Percentiles rank a stretch among this genome's conserved stretches.
Conservation (phyloP, 2,888 invertebrate genomes). For the Eilema caniola region DNA sequence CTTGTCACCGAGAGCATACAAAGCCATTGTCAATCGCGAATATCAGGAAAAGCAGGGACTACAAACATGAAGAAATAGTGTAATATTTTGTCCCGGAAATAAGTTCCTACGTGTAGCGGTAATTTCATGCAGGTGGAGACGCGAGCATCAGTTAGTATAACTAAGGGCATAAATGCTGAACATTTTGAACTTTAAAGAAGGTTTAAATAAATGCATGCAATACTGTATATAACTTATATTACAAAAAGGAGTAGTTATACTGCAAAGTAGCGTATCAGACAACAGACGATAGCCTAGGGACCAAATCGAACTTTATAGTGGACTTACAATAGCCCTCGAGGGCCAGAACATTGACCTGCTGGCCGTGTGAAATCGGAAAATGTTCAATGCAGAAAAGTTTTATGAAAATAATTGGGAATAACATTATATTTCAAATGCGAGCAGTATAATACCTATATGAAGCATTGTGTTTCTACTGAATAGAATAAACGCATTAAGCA, state of each 20-base stretch:
- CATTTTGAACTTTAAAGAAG: background rate
- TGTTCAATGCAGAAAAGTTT: constrained; percentile 24
- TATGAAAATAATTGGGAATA: background rate
- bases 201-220: background rate
- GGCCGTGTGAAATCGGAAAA: constrained; percentile 27
- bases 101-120: too few relatives aligned
- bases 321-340: constrained; percentile 40
- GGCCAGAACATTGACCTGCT: constrained; percentile 35
- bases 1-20: too few relatives aligned
- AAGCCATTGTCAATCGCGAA: too few relatives aligned
- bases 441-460: background rate
- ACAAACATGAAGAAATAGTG: too few relatives aligned
- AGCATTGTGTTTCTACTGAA: background rate
- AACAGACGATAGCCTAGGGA: constrained; percentile 47
- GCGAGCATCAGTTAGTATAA: too few relatives aligned
- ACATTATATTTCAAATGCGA: background rate
- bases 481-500: background rate
- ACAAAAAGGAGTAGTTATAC: constrained; percentile 34
- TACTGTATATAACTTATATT: background rate
- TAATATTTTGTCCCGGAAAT: too few relatives aligned
- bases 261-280: constrained; percentile 43
- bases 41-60: too few relatives aligned
- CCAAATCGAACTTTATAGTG: constrained; percentile 46
- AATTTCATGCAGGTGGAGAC: too few relatives aligned
- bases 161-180: background rate